Evolutionary conservation across 2,797 vertebrate species (phyloP), one percentile per base, ranked within the genome.

Genomic region (Sebastolobus alascanus): DNA sequence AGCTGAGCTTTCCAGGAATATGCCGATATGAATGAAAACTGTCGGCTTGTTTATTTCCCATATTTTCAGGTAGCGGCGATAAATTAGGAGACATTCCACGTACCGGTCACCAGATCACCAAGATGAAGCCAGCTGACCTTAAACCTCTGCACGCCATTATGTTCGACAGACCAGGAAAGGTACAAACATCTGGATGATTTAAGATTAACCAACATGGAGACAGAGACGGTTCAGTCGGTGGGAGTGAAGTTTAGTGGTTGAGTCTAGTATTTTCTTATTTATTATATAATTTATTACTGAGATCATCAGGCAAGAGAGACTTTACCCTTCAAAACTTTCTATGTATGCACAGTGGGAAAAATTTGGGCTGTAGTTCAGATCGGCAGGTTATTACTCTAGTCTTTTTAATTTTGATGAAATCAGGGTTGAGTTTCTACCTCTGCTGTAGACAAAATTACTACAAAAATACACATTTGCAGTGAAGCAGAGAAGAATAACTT

Each of bases 61-160:
- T 56, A 1, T 25, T 37, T 87, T 77, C 92, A 97, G 98, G 98
- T 29, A 96, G 94, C 29, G 98, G 98, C 29, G 96, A 97, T 86
- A 99, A 98, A 77, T 88, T 99, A 31, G 98, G 98, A 88, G 97
- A 99, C 91, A 99, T 99, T 84, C 97, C 97, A 84, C 96, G 98
- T 74, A 96, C 97, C 88, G 96, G 97, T 63, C 96, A 95, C 87
- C 97, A 97, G 83, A 95, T 99, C 81, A 96, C 94, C 87, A 98
- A 97, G 93, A 98, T 97, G 92, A 99, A 99, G 94, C 95, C 96
- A 1, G 97, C 96, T 0, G 97, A 98, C 84, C 96, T 99, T 80
- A 97, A 97, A 90, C 97, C 97, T 81, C 96, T 99, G 67, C 98
- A 99, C 88, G 95, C 96, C 91, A 96, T 99, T 77, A 92, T 99